Conservation (phyloP, 2,797 vertebrate genomes). For the Premnoplex brunnescens region DNA sequence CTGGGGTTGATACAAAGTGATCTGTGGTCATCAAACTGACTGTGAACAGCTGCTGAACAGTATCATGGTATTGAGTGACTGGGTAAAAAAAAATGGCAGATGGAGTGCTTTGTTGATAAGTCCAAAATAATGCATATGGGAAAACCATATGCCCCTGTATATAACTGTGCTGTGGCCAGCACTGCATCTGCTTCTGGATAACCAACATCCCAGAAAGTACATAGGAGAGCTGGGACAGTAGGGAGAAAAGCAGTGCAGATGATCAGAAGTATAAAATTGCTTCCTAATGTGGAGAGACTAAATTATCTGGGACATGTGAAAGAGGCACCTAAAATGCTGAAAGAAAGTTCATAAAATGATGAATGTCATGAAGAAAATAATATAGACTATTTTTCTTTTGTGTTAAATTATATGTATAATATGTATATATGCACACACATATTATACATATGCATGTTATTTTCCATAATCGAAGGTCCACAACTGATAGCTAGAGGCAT, state of each 20-base stretch:
- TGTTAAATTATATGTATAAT: neutral
- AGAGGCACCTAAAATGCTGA: neutral
- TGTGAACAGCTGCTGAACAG: slow-evolving; percentile 40
- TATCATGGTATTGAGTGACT: neutral
- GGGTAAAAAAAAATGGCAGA: slow-evolving; percentile 34
- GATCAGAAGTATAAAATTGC: neutral
- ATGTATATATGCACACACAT: neutral
- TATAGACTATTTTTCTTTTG: neutral
- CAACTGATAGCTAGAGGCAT: neutral
- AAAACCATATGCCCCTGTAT: slow-evolving; percentile 6
- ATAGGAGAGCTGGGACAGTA: neutral
- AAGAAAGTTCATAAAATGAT: neutral
- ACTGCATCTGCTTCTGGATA: slow-evolving; percentile 9
- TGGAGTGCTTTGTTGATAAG: neutral
- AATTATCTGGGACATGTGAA: neutral
- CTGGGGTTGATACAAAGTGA: slow-evolving; percentile 20
- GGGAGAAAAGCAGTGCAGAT: neutral
- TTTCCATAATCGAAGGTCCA: neutral
- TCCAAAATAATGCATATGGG: slow-evolving; percentile 10
- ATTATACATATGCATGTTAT: neutral
- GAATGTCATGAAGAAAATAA: neutral
- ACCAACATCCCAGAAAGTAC: neutral
- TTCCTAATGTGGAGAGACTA: neutral
- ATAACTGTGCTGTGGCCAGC: neutral
- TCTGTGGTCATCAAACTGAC: slow-evolving; percentile 41